Base-by-base conservation (phyloP, 2,113 vertebrate genomes). In the Anguilla rostrata region DNA sequence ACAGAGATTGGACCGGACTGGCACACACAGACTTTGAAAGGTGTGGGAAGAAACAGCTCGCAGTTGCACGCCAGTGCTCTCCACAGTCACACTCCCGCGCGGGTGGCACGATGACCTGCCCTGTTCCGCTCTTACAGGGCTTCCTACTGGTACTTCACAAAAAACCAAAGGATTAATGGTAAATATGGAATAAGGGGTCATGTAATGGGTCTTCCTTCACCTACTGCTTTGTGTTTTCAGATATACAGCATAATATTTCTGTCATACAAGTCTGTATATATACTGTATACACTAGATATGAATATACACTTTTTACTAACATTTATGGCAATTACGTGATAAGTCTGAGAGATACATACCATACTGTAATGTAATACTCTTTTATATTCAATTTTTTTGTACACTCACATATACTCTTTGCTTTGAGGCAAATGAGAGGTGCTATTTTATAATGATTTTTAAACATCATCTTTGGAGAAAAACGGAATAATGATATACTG, bases 1-100 rank as follows among this genome's bases (percentile, higher is more conserved):
- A 90, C 16, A 84, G 86, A 94, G 92, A 95, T 94, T 88, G 82
- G 89, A 93, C 92, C 81, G 94, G 96, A 96, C 95, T 93, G 88
- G 87, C 53, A 83, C 49, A 83, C 85, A 85, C 39, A 53, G 34
- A 18, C 15, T 41, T 41, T 71, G 22, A 29, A 18, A 16, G 39
- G 75, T 53, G 20, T 22, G 16, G 14, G 63, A 43, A 57, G 22
- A 75, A 87, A 56, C 84, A 53, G 66, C 85, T 84, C 86, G 87
- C 66, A 85, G 87, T 80, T 39, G 49, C 29, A 75, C 83, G 86
- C 39, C 84, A 82, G 63, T 56, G 81, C 40, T 39, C 49, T 60
- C 53, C 29, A 79, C 83, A 9, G 39, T 66, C 86, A 90, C 80
- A 80, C 82, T 71, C 14, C 40, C 49, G 3, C 63, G 53, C 14